phyloP scores from a whole-genome alignment of 1,140 invertebrate species.

The Pteromalus puparum region DNA sequence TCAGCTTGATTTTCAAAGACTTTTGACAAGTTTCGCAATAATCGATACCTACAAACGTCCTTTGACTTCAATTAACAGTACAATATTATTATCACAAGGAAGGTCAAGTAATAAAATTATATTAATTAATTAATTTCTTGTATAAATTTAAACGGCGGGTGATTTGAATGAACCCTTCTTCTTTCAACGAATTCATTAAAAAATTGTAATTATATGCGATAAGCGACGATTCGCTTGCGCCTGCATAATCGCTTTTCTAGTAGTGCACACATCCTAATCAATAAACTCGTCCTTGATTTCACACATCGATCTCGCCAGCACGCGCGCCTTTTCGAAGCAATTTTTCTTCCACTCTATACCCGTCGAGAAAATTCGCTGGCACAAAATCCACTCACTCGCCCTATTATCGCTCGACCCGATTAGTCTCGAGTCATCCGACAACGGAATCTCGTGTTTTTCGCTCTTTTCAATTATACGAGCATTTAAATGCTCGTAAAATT shows the following conservation, averaged over 20 bases:
- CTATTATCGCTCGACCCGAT: not conserved
- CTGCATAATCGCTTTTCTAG: too few relatives aligned
- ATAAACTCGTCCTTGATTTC: not conserved
- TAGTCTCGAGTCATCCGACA: not conserved
- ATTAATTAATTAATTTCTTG: too few relatives aligned
- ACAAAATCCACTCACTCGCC: not conserved
- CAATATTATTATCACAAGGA: too few relatives aligned
- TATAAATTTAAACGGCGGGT: too few relatives aligned
- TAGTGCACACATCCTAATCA: too few relatives aligned
- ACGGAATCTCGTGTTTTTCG: not conserved
- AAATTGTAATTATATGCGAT: too few relatives aligned
- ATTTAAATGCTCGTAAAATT: not conserved
- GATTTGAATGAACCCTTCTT: too few relatives aligned
- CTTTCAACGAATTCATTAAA: too few relatives aligned
- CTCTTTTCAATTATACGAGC: not conserved
- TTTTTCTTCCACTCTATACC: not conserved
- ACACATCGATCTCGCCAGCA: not conserved
- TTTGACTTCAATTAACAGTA: not conserved
- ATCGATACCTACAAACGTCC: not conserved
- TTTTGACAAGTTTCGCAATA: not conserved
- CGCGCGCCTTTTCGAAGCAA: not conserved
- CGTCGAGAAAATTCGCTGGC: too few relatives aligned
- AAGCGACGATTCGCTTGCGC: too few relatives aligned
- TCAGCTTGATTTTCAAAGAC: too few relatives aligned
- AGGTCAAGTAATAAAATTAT: too few relatives aligned